Percentiles rank a stretch among this genome's conserved stretches.
These are phyloP conservation scores for Megamerina dolium DNA, from an alignment of 2,888 invertebrate genomes.

Conservation along the genomic window DNA sequence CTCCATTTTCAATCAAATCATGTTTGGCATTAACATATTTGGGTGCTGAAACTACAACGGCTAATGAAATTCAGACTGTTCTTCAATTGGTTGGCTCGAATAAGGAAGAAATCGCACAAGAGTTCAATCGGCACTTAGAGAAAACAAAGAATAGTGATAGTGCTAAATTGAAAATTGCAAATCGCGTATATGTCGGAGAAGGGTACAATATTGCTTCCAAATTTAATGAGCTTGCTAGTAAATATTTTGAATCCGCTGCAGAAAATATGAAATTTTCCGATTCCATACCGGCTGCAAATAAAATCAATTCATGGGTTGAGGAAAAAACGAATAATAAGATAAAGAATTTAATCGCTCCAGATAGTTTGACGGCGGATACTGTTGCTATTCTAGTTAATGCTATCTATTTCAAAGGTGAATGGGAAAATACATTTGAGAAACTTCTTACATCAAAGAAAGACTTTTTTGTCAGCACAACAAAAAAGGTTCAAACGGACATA, in stretches of 20 bases:
- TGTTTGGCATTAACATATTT: slow-evolving; percentile 65
- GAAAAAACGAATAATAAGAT: slow-evolving; percentile 75
- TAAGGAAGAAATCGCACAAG: too few species aligned
- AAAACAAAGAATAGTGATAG: slow-evolving; percentile 29
- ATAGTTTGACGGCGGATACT: too few species aligned
- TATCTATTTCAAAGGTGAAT: too few species aligned
- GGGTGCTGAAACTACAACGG: slow-evolving; percentile 60
- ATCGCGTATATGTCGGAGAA: slow-evolving; percentile 63
- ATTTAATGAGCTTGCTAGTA: slow-evolving; percentile 56
- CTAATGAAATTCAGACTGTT: too few species aligned
- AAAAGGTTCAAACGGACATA: slow-evolving; percentile 58
- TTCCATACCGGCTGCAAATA: slow-evolving; percentile 49
- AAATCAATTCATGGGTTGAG: slow-evolving; percentile 77
- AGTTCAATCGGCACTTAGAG: too few species aligned
- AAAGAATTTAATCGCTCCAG: slow-evolving; percentile 61
- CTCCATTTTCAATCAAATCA: slow-evolving; percentile 71
- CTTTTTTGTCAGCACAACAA: too few species aligned
- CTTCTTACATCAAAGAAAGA: slow-evolving; percentile 50
- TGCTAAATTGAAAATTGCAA: too few species aligned
- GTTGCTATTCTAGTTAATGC: too few species aligned
- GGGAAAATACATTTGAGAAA: slow-evolving; percentile 60
- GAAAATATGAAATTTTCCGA: slow-evolving; percentile 59
- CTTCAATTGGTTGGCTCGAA: too few species aligned
- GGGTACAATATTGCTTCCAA: slow-evolving; percentile 53
- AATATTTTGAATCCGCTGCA: slow-evolving; percentile 60